phyloP scores from a whole-genome alignment of 2,113 vertebrate genomes.

The Osmerus eperlanus region DNA sequence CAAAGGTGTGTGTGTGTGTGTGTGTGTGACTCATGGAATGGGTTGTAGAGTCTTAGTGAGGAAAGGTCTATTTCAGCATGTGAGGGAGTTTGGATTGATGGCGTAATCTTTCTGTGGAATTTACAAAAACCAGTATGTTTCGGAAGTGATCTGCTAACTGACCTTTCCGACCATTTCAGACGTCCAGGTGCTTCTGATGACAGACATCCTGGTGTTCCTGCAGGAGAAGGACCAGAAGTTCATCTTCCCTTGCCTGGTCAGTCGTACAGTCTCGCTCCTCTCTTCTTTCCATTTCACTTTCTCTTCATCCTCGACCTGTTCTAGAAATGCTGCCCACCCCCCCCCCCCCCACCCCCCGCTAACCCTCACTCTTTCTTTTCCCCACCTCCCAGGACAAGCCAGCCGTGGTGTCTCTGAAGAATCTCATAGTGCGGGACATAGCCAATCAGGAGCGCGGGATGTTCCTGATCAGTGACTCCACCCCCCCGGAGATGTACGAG shows the following conservation, averaged over 20 bases:
- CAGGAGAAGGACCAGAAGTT: constrained; percentile 96
- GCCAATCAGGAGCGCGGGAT: constrained; percentile 96
- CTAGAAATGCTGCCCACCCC: neutral
- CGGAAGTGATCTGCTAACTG: too few relatives aligned
- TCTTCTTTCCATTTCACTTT: neutral
- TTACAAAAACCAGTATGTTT: too few relatives aligned
- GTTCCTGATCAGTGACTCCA: constrained; percentile 85
- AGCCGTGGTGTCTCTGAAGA: constrained; percentile 82
- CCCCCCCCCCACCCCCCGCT: neutral
- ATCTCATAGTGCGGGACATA: constrained; percentile 89
- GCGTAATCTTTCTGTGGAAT: too few relatives aligned
- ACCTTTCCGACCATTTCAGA: constrained; percentile 63
- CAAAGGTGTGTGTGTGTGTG: constrained; percentile 77
- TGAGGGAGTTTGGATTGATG: too few relatives aligned
- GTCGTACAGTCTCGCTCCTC: constrained; percentile 27
- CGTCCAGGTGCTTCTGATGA: constrained; percentile 88
- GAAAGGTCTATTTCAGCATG: too few relatives aligned
- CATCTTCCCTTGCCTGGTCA: constrained; percentile 85
- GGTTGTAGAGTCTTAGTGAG: neutral
- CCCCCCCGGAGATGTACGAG: constrained; percentile 91
- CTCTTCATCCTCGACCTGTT: neutral
- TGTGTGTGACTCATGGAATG: constrained; percentile 9
- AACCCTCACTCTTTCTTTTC: constrained; percentile 5
- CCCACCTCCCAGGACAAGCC: constrained; percentile 82
- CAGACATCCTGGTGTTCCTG: constrained; percentile 88